Conservation (phyloP, 2,888 invertebrate species). For the Gymnocheta viridis region DNA sequence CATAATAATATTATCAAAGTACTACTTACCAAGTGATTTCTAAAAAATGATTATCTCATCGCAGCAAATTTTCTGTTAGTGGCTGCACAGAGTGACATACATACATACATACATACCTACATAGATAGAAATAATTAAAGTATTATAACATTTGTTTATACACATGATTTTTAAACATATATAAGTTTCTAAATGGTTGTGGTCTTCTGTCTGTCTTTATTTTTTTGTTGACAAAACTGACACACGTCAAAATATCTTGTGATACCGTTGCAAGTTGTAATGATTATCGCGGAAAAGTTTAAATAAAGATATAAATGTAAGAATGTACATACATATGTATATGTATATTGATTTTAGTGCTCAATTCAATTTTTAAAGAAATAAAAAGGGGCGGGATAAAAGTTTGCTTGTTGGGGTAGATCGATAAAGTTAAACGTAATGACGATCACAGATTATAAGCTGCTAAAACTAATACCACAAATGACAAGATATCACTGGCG, state of each 20-base stretch:
- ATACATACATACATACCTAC: background rate
- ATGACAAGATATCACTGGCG: constrained; percentile 78
- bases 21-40: constrained; percentile 39
- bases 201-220: background rate
- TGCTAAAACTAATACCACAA: constrained; percentile 76
- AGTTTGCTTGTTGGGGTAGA: constrained; percentile 51
- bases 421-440: constrained; percentile 8
- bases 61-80: background rate
- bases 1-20: constrained; percentile 75
- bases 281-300: constrained; percentile 55
- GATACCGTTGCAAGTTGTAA: background rate
- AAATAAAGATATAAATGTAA: constrained; percentile 26
- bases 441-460: constrained; percentile 58
- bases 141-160: constrained; percentile 30
- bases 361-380: background rate
- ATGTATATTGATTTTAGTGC: background rate
- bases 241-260: background rate
- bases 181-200: no score
- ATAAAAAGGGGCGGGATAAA: background rate
- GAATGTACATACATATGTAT: background rate
- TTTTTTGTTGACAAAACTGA: constrained; percentile 39
- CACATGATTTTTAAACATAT: constrained; percentile 2
- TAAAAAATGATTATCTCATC: constrained; percentile 70
- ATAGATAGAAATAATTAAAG: background rate
- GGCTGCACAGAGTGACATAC: no score